phyloP scores from a whole-genome alignment of 2,888 invertebrate genomes.

The Chrysopilus asiliformis region DNA sequence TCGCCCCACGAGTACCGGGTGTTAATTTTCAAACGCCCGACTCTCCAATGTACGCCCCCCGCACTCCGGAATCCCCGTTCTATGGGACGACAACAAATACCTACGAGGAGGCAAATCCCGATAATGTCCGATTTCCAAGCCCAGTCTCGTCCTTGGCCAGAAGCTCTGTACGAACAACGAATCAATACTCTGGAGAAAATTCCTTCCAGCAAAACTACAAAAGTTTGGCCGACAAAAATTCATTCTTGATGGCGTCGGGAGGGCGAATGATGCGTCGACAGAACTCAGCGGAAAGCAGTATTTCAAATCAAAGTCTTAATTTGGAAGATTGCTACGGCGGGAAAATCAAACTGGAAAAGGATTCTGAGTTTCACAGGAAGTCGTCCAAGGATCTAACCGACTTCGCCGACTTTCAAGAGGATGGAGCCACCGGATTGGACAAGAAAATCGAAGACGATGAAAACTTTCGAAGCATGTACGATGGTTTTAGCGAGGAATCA shows the following conservation, averaged over 20 bases:
- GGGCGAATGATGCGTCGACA: conserved; percentile 29
- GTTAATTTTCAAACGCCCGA: conserved; percentile 19
- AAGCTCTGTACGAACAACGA: conserved; percentile 32
- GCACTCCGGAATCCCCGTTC: conserved; percentile 29
- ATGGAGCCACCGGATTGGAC: conserved; percentile 15
- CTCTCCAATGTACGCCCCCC: conserved; percentile 18
- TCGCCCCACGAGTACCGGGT: conserved; percentile 17
- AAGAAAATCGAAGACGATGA: conserved; percentile 12
- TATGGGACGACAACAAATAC: conserved; percentile 25
- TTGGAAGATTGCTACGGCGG: conserved; percentile 24
- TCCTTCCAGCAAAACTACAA: conserved; percentile 35
- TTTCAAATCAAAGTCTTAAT: conserved; percentile 34
- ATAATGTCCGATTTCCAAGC: conserved; percentile 4
- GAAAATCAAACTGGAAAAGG: conserved; percentile 17
- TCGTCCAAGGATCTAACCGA: conserved; percentile 28
- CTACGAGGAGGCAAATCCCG: conserved; percentile 23
- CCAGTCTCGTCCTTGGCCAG: conserved; percentile 29
- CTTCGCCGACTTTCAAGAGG: conserved; percentile 28
- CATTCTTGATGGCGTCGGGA: conserved; percentile 22
- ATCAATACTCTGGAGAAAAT: conserved; percentile 29
- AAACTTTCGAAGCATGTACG: conserved; percentile 7
- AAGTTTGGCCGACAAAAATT: conserved; percentile 22
- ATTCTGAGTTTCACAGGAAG: conserved; percentile 10
- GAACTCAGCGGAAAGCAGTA: conserved; percentile 35
- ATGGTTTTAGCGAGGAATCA: conserved; percentile 21